Base-by-base conservation (phyloP, 2,797 vertebrate genomes). In the Scleropages formosus region DNA sequence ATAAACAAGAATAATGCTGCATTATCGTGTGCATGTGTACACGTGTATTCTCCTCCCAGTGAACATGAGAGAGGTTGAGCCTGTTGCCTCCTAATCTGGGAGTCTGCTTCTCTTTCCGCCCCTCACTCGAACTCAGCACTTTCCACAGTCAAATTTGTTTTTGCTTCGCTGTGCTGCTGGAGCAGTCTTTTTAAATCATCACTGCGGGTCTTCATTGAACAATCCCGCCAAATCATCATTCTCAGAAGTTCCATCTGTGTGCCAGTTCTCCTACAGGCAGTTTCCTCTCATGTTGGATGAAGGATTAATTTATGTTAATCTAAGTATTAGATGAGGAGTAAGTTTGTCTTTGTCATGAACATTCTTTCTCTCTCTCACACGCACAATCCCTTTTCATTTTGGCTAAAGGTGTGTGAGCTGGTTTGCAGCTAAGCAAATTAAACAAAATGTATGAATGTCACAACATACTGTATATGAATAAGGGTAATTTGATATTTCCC, bases 171-270 rank as follows among this genome's bases (percentile, higher is more conserved):
- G 46, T 66, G 10, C 72, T 64, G 18, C 67, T 69, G 69, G 47
- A 69, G 67, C 20, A 51, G 59, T 49, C 72, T 47, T 46, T 73
- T 63, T 11, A 18, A 39, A 12, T 73, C 72, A 47, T 59, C 47
- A 26, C 67, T 26, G 18, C 24, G 49, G 49, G 67, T 69, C 67
- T 69, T 46, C 24, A 68, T 56, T 62, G 47, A 68, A 82, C 78
- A 76, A 60, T 81, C 79, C 56, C 56, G 72, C 75, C 64, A 49
- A 84, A 80, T 78, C 59, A 75, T 72, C 78, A 1, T 73, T 75
- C 78, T 46, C 80, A 82, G 84, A 86, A 39, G 39, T 2, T n/a
- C 31, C 31, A 39, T 2, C 31, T 39, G 31, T 39, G 31, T 6
- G 31, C 31, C 31, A 39, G 2, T 39, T 39, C n/a, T n/a, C n/a